Base-by-base conservation (phyloP, 2,113 vertebrate species). In the Rana temporaria region DNA sequence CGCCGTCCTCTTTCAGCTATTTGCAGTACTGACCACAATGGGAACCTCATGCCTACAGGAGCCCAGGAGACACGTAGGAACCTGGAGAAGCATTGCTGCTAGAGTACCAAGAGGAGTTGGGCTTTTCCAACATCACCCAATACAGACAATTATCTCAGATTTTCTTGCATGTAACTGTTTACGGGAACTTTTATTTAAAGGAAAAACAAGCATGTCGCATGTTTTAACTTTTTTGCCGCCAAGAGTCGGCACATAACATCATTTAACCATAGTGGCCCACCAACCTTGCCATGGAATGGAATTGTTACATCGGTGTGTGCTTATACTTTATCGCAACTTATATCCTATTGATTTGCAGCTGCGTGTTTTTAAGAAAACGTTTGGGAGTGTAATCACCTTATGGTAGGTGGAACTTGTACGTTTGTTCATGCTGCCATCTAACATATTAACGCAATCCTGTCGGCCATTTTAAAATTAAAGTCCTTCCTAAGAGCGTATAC, bases 281-380 rank as follows among this genome's bases (percentile, higher is more conserved):
- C 24, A 19, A 30, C 20, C 60, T 1, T 16, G 59, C 68, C 57
- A 34, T 24, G 52, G 52, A 64, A 15, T 48, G 48, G 22, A 55
- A 62, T 53, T n/a, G 12, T 56, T 81, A 64, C 19, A 32, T 63
- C 48, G 18, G 6, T 24, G 42, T 73, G 60, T 73, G 70, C 62
- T 81, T 60, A 63, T 81, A 73, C 60, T 52, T 81, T 72, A 52
- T 72, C 60, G 52, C 56, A 42, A 59, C 18, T 7, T 48, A 12
- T 78, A 59, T 69, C 9, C 42, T 60, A 56, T 42, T 30, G 59
- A 26, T n/a, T n/a, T n/a, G n/a, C n/a, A n/a, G 20, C 55, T 80
- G 64, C 66, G 70, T 34, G 55, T 70, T 80, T 19, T 42, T 30
- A 42, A 9, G 38, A 42, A 42, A 42, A 71, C 48, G 9, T 26